phyloP scores from a whole-genome alignment of 2,888 invertebrate genomes.

The Zelleria hepariella region DNA sequence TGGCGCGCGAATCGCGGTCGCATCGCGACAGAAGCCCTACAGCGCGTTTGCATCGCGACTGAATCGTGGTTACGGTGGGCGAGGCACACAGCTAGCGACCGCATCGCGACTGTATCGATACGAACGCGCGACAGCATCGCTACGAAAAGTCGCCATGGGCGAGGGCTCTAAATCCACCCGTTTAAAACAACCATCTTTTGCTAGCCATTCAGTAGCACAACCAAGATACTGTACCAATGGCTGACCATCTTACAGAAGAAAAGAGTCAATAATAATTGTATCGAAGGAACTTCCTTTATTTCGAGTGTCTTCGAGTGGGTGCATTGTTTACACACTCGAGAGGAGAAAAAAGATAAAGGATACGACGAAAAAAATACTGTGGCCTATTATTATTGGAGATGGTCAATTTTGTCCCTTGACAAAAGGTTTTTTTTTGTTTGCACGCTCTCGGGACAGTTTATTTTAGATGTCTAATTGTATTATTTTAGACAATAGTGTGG shows the following conservation, averaged over 20 bases:
- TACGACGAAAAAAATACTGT: conserved; percentile 6
- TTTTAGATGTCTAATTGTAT: not conserved
- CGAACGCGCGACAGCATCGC: too few relatives aligned
- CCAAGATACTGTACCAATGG: not conserved
- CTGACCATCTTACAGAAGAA: not conserved
- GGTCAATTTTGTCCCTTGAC: not conserved
- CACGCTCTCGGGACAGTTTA: not conserved
- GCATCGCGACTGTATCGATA: too few relatives aligned
- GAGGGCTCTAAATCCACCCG: too few relatives aligned
- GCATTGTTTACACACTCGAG: conserved; percentile 43
- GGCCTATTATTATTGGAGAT: conserved; percentile 2
- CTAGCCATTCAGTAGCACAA: not conserved
- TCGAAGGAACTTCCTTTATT: conserved; percentile 22
- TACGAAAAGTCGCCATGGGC: too few relatives aligned
- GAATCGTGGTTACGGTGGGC: too few relatives aligned
- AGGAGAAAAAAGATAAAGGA: conserved; percentile 11
- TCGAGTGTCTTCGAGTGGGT: conserved; percentile 34
- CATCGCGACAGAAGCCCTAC: too few relatives aligned
- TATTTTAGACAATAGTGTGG: not conserved
- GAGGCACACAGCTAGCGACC: too few relatives aligned
- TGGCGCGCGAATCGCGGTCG: too few relatives aligned
- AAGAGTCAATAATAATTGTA: not conserved
- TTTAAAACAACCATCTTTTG: not conserved
- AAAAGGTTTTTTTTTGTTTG: conserved; percentile 1
- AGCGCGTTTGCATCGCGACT: too few relatives aligned